These are phyloP conservation scores for Venusia cambrica DNA, from an alignment of 2,888 invertebrate genomes.

Conservation along the genomic window DNA sequence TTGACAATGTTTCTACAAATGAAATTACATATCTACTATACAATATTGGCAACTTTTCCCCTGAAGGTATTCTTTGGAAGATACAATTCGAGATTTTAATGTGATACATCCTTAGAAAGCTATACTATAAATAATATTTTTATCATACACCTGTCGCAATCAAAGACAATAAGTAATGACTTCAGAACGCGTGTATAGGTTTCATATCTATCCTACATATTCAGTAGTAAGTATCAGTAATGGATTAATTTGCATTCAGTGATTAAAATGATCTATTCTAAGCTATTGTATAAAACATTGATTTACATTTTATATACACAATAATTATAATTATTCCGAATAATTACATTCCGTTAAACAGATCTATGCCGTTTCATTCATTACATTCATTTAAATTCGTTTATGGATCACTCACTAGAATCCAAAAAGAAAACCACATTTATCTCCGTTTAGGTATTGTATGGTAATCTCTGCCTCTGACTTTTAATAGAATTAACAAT, in stretches of 20 bases:
- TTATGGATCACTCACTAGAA: conserved; percentile 15
- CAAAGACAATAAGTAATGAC: too few relatives aligned
- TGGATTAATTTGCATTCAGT: too few relatives aligned
- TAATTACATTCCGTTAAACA: conserved; percentile 9
- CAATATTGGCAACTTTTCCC: conserved; percentile 58
- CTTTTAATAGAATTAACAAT: too few relatives aligned
- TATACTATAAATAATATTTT: conserved; percentile 1
- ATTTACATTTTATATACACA: too few relatives aligned
- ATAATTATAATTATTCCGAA: conserved; percentile 4
- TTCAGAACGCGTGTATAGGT: too few relatives aligned
- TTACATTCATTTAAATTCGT: conserved; percentile 22
- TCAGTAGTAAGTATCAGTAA: too few relatives aligned
- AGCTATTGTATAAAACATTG: conserved; percentile 4
- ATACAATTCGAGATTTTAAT: conserved; percentile 33
- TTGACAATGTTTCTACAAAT: conserved; percentile 38
- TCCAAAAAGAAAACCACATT: too few relatives aligned
- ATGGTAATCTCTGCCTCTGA: too few relatives aligned
- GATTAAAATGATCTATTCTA: conserved; percentile 2
- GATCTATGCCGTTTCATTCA: conserved; percentile 14
- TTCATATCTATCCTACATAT: too few relatives aligned
- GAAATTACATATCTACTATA: conserved; percentile 42
- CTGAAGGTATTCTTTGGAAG: conserved; percentile 49
- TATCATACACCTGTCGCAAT: too few relatives aligned
- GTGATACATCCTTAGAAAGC: conserved; percentile 9
- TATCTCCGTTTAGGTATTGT: too few relatives aligned